Percentiles rank a stretch among this genome's conserved stretches.
Evolutionary conservation across 2,113 vertebrate genomes (phyloP).

Genomic region (Meleagris gallopavo): DNA sequence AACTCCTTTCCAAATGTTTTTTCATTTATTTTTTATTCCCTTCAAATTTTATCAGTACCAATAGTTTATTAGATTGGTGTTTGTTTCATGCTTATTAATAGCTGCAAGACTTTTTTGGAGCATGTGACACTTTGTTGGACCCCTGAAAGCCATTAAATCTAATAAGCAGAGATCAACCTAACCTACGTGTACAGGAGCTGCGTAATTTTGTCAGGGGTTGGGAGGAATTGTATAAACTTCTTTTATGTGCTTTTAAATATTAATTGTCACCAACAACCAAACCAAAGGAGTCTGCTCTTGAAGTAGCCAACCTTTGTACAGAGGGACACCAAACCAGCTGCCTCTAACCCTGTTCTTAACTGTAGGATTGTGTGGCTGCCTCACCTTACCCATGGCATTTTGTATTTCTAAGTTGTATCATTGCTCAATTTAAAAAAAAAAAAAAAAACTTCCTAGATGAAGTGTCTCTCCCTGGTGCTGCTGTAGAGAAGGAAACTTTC

Average conservation of each 20-base stretch:
- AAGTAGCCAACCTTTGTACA: not conserved
- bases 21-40: not conserved
- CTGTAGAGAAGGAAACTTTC: not conserved
- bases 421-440: not conserved
- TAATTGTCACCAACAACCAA: not conserved
- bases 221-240: not conserved
- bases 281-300: not conserved
- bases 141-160: not conserved
- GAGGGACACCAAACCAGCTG: not conserved
- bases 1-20: accelerated
- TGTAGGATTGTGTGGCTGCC: accelerated
- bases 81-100: not conserved
- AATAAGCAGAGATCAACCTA: not conserved
- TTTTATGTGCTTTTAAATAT: not conserved
- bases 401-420: not conserved
- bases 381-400: not conserved
- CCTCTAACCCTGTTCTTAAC: not conserved
- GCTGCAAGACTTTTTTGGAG: not conserved
- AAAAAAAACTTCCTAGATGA: not conserved
- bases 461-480: not conserved
- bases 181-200: not conserved
- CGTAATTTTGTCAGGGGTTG: not conserved
- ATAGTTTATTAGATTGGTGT: not conserved
- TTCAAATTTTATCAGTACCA: not conserved
- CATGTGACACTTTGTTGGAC: not conserved